Conservation (phyloP, 2,888 invertebrate species). For the Campoplex capitator region DNA sequence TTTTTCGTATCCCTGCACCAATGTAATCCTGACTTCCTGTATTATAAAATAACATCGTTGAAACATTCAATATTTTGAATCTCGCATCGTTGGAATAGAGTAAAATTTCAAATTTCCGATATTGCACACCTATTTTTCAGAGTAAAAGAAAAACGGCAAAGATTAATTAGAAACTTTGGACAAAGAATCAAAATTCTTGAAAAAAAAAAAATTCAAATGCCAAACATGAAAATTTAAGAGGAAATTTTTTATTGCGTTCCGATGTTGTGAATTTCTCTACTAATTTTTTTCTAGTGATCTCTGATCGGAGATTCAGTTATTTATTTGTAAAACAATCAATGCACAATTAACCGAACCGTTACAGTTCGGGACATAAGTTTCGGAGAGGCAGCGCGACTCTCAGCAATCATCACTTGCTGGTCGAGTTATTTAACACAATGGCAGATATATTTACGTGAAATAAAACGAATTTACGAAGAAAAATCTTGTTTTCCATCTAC, state of each 20-base stretch:
- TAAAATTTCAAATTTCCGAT: neutral
- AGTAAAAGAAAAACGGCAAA: too few relatives aligned
- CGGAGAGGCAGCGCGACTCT: conserved; percentile 42
- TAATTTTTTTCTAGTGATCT: conserved; percentile 14
- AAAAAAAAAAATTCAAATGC: neutral
- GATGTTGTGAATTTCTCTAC: neutral
- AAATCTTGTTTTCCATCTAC: neutral
- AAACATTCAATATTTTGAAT: neutral
- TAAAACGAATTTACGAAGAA: conserved; percentile 50
- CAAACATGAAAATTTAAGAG: neutral
- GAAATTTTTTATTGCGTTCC: neutral
- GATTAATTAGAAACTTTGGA: neutral
- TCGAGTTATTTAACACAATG: conserved; percentile 71
- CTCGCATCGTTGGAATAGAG: neutral
- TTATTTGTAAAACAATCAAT: conserved; percentile 58
- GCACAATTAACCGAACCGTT: conserved; percentile 56
- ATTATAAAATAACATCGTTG: conserved; percentile 15
- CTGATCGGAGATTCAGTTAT: conserved; percentile 43
- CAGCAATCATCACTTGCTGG: conserved; percentile 73
- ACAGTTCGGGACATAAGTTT: conserved; percentile 45
- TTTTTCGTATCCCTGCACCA: conserved; percentile 20
- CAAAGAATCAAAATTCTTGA: neutral
- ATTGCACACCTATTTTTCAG: neutral
- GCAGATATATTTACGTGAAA: conserved; percentile 49
- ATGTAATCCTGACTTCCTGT: conserved; percentile 53